Evolutionary conservation across 2,888 invertebrate species (phyloP).

Genomic region (Dolichopus griseipennis): DNA sequence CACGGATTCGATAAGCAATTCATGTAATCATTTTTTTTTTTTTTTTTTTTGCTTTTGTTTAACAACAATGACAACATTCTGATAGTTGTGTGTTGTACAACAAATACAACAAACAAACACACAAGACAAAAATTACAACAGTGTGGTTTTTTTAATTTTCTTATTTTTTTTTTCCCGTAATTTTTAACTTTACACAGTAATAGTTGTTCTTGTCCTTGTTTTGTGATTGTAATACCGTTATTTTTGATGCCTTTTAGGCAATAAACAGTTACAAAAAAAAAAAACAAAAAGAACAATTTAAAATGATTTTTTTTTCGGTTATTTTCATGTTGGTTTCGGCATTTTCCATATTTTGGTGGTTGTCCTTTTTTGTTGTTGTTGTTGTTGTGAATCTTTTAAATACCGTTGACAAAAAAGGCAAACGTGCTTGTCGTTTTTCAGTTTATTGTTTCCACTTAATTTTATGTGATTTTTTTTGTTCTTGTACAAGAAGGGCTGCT

Average conservation of each 20-base stretch:
- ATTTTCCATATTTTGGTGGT: background rate
- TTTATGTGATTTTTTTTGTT: background rate
- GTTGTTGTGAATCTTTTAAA: background rate
- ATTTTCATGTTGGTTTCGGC: too few species aligned
- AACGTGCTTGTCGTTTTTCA: constrained; percentile 2
- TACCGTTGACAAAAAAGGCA: background rate
- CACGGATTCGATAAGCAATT: background rate
- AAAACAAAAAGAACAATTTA: too few species aligned
- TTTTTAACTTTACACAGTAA: too few species aligned
- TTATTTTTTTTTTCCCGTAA: background rate
- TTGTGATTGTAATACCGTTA: background rate
- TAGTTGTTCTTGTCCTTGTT: too few species aligned
- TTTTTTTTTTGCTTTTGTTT: too few species aligned
- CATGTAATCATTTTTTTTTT: too few species aligned
- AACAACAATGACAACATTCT: background rate
- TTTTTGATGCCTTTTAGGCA: background rate
- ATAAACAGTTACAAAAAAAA: too few species aligned
- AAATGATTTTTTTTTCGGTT: too few species aligned
- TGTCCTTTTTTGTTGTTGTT: background rate
- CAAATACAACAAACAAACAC: too few species aligned
- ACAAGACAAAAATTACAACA: background rate
- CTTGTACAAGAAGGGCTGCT: background rate
- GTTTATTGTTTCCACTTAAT: constrained; percentile 6
- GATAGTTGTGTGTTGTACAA: background rate
- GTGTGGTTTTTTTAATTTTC: background rate